Conservation (phyloP, 2,888 invertebrate genomes). For the Tenodera sinensis region DNA sequence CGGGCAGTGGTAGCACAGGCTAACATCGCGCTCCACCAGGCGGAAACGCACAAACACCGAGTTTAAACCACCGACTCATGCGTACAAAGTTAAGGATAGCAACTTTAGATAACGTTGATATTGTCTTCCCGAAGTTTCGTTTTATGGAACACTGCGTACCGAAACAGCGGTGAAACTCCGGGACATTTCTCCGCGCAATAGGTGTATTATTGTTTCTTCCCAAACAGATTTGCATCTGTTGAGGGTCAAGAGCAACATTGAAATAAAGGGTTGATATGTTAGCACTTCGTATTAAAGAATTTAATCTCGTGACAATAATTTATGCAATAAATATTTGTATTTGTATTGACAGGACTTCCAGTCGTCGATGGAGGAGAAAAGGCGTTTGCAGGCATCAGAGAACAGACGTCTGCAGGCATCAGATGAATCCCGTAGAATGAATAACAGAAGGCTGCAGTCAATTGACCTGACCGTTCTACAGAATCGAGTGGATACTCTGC, state of each 20-base stretch:
- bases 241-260: too few species aligned
- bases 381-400: conserved; percentile 39
- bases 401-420: conserved; percentile 43
- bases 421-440: not conserved
- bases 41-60: not conserved
- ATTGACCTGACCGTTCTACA: conserved; percentile 60
- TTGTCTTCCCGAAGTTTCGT: not conserved
- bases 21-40: not conserved
- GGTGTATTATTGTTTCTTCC: too few species aligned
- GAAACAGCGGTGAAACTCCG: not conserved
- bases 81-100: not conserved
- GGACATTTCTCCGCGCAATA: too few species aligned
- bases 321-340: too few species aligned
- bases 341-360: conserved; percentile 45
- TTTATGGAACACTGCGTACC: not conserved
- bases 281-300: too few species aligned
- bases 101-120: not conserved
- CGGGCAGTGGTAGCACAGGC: not conserved
- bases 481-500: conserved; percentile 64
- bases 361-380: conserved; percentile 46
- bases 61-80: not conserved
- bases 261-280: too few species aligned
- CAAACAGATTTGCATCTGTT: not conserved
- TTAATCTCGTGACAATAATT: too few species aligned
- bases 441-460: not conserved